These are phyloP conservation scores for Calliscelio sp. DNA, from an alignment of 2,888 invertebrate genomes.

Conservation along the genomic window DNA sequence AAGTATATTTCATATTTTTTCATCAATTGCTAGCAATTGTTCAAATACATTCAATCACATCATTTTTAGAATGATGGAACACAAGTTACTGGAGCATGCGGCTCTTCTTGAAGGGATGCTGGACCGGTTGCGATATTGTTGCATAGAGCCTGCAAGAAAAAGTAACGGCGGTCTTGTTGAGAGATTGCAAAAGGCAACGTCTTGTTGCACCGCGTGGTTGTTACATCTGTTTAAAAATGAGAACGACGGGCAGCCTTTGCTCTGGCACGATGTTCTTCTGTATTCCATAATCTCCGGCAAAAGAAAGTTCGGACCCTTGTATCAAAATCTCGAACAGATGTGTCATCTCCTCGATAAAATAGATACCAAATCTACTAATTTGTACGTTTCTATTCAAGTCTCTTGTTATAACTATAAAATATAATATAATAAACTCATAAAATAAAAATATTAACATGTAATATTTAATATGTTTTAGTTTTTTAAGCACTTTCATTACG, in stretches of 20 bases:
- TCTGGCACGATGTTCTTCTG: conserved; percentile 84
- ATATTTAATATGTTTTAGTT: conserved; percentile 88
- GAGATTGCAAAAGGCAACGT: conserved; percentile 80
- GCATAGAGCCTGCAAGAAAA: conserved; percentile 77
- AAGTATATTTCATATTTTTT: too few species aligned
- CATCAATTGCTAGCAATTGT: too few species aligned
- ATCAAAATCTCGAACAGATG: conserved; percentile 85
- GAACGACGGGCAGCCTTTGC: conserved; percentile 76
- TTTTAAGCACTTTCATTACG: conserved; percentile 95
- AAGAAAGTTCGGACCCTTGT: conserved; percentile 76
- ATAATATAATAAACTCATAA: too few species aligned
- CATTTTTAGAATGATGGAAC: conserved; percentile 89
- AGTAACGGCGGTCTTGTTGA: conserved; percentile 77
- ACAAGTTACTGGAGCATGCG: conserved; percentile 93
- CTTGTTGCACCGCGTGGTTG: conserved; percentile 80
- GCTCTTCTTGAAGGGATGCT: conserved; percentile 91
- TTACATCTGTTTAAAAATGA: conserved; percentile 79
- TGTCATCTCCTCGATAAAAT: conserved; percentile 90
- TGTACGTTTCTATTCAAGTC: conserved; percentile 93
- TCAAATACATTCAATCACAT: too few species aligned
- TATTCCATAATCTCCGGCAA: conserved; percentile 79
- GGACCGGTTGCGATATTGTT: conserved; percentile 88
- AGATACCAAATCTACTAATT: conserved; percentile 95
- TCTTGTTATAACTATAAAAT: too few species aligned
- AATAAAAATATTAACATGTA: not conserved